A percentile compares a stretch with the other conserved stretches of the same genome.
These are phyloP conservation scores for Catharus fuscescens DNA, from an alignment of 2,113 vertebrate genomes.

Conservation along the genomic window DNA sequence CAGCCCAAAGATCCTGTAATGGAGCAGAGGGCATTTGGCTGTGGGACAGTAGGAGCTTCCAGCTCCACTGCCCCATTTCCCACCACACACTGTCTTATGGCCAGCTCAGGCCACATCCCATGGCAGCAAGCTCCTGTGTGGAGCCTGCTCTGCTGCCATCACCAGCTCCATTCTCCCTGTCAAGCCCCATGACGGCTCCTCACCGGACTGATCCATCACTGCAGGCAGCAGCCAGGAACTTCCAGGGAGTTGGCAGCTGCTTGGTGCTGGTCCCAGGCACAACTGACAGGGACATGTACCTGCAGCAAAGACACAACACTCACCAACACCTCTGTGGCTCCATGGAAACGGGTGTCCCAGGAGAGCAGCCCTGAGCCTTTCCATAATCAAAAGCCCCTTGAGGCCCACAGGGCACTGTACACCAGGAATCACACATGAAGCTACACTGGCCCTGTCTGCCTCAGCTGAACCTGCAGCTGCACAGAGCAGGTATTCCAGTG, in stretches of 20 bases:
- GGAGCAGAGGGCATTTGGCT: neutral
- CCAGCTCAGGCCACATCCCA: fast-evolving
- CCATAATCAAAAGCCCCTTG: neutral
- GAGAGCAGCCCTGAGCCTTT: neutral
- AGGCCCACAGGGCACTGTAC: neutral
- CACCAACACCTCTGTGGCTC: neutral
- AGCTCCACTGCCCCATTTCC: neutral
- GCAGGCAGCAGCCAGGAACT: slow-evolving; percentile 85
- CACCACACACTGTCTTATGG: fast-evolving
- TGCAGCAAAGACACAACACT: slow-evolving; percentile 39
- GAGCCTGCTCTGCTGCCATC: neutral
- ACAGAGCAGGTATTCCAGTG: neutral
- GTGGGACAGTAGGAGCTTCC: neutral
- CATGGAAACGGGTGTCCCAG: fast-evolving
- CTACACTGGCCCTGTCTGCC: fast-evolving
- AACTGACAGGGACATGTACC: slow-evolving; percentile 88
- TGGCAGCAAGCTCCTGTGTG: fast-evolving
- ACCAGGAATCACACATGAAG: neutral
- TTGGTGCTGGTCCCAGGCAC: slow-evolving; percentile 55
- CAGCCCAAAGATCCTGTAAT: slow-evolving; percentile 84
- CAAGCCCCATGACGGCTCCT: neutral
- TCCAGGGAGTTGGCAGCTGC: neutral
- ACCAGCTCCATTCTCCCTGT: neutral
- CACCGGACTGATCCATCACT: slow-evolving; percentile 94
- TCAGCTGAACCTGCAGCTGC: neutral